A percentile compares a stretch with the other conserved stretches of the same genome.
These are phyloP conservation scores for Plectrocnemia conspersa DNA, from an alignment of 1,140 invertebrate species.

Conservation along the genomic window DNA sequence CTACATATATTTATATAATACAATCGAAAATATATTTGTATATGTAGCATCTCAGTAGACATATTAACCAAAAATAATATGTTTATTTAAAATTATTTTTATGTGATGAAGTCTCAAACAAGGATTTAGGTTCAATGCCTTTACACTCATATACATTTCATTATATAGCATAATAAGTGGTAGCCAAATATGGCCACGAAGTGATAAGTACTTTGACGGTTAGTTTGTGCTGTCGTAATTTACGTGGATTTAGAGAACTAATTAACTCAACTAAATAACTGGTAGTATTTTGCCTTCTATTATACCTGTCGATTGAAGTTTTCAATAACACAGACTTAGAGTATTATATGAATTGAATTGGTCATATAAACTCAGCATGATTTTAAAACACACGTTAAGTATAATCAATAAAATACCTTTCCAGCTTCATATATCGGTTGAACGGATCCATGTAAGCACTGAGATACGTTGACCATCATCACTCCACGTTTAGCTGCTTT, in stretches of 20 bases:
- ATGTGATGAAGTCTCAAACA: too few species aligned
- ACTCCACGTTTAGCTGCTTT: constrained; percentile 73
- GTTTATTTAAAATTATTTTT: too few species aligned
- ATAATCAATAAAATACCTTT: constrained; percentile 49
- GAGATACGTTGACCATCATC: constrained; percentile 89
- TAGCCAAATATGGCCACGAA: too few species aligned
- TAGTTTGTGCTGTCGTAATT: too few species aligned
- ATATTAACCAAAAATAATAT: too few species aligned
- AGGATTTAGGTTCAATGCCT: too few species aligned
- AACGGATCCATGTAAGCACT: constrained; percentile 78
- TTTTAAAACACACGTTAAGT: not conserved
- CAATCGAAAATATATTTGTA: not conserved
- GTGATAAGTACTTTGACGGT: too few species aligned
- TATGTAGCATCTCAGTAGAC: too few species aligned
- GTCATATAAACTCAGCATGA: not conserved
- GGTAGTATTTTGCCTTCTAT: not conserved
- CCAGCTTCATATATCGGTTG: constrained; percentile 78
- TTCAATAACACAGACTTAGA: constrained; percentile 26
- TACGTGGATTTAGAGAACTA: not conserved
- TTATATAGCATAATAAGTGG: too few species aligned
- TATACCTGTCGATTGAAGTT: constrained; percentile 15
- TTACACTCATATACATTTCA: too few species aligned
- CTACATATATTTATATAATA: not conserved
- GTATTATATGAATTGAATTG: not conserved
- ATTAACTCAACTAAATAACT: not conserved